Conservation (phyloP, 2,113 vertebrate genomes). For the Nipponia nippon region DNA sequence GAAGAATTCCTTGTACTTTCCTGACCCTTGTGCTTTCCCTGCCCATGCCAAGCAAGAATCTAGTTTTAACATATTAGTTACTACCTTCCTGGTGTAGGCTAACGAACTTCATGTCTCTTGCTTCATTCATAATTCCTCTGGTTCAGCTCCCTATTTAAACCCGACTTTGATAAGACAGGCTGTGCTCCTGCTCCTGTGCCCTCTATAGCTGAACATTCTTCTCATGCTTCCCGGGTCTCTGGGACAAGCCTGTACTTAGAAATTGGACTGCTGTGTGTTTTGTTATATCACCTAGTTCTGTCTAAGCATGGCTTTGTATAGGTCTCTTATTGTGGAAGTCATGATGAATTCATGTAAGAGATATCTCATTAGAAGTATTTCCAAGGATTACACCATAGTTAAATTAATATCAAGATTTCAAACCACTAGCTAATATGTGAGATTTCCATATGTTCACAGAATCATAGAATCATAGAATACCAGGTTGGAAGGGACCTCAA, state of each 20-base stretch:
- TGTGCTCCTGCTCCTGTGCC: background rate
- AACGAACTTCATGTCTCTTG: background rate
- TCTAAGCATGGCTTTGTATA: conserved; percentile 11
- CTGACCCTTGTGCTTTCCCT: background rate
- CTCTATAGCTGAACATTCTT: conserved; percentile 55
- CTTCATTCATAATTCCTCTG: background rate
- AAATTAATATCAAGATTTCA: background rate
- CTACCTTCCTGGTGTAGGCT: background rate
- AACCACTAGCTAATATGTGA: background rate
- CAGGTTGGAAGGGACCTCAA: background rate
- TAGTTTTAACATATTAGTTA: background rate
- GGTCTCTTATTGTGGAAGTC: background rate
- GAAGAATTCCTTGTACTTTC: background rate
- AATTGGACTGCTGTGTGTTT: background rate
- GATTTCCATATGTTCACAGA: background rate
- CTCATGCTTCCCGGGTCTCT: conserved; percentile 23
- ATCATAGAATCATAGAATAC: background rate
- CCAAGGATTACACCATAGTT: background rate
- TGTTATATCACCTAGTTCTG: conserved; percentile 7
- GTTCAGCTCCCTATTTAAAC: background rate
- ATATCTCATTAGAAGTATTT: background rate
- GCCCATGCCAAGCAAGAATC: background rate
- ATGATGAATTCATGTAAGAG: background rate
- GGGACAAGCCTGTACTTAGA: conserved; percentile 62
- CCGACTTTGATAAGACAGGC: background rate